Conservation (phyloP, 2,797 vertebrate genomes). For the Protonibea diacanthus region DNA sequence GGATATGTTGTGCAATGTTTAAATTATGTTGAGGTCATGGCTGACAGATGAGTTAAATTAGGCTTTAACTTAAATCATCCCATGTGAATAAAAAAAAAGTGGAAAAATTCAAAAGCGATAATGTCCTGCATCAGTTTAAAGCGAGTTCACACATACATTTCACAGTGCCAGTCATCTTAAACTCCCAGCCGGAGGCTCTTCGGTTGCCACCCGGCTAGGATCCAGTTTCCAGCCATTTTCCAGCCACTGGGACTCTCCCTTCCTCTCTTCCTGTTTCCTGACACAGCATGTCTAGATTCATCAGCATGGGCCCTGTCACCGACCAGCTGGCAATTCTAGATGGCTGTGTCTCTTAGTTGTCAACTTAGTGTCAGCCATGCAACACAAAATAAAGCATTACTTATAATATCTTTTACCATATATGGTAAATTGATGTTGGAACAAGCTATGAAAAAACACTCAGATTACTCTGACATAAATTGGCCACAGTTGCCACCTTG, state of each 20-base stretch:
- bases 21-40: background rate
- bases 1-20: background rate
- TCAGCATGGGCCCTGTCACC: background rate
- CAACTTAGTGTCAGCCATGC: background rate
- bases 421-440: too few relatives aligned
- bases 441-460: background rate
- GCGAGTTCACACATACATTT: background rate
- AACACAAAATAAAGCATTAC: background rate
- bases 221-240: background rate
- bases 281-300: background rate
- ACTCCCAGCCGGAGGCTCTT: background rate
- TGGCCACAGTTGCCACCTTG: background rate
- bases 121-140: constrained; percentile 7
- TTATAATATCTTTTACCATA: background rate
- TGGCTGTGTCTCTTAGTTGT: background rate
- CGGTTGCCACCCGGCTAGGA: background rate
- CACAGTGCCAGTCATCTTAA: background rate
- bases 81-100: background rate
- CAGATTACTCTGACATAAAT: background rate
- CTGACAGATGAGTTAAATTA: constrained; percentile 13
- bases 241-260: background rate
- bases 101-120: background rate
- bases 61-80: background rate
- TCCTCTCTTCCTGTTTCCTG: background rate
- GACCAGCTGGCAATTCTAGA: background rate